Conservation (phyloP, 2,797 vertebrate species). For the Sparus aurata region DNA sequence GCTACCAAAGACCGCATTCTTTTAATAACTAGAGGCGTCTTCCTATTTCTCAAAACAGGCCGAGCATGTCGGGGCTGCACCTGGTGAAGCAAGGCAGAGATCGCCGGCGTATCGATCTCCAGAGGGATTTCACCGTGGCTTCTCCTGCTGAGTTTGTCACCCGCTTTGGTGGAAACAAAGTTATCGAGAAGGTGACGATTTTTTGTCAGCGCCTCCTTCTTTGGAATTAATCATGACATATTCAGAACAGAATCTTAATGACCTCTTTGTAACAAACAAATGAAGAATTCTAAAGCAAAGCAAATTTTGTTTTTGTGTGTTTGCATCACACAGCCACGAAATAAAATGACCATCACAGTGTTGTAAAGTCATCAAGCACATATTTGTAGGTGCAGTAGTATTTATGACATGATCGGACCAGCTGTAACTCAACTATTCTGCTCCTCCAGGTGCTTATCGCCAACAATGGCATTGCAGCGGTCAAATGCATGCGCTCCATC, state of each 20-base stretch:
- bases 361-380: not conserved
- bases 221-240: not conserved
- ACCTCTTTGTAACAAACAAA: not conserved
- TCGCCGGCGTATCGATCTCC: constrained; percentile 93
- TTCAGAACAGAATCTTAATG: not conserved
- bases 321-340: not conserved
- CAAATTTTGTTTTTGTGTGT: not conserved
- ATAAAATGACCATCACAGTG: not conserved
- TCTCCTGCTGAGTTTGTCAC: constrained; percentile 99
- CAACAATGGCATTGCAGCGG: constrained; percentile 97
- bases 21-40: not conserved
- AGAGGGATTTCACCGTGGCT: constrained; percentile 97
- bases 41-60: constrained; percentile 81
- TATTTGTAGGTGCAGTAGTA: not conserved
- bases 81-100: constrained; percentile 96
- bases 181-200: constrained; percentile 93
- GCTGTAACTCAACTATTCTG: constrained; percentile 3
- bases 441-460: constrained; percentile 93
- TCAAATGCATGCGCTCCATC: constrained; percentile 98
- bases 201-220: not conserved
- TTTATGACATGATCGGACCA: not conserved
- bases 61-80: constrained; percentile 98
- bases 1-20: not conserved
- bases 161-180: constrained; percentile 97
- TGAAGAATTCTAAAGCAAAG: not conserved